Conservation (phyloP, 2,797 vertebrate species). For the Coregonus suidteri region DNA sequence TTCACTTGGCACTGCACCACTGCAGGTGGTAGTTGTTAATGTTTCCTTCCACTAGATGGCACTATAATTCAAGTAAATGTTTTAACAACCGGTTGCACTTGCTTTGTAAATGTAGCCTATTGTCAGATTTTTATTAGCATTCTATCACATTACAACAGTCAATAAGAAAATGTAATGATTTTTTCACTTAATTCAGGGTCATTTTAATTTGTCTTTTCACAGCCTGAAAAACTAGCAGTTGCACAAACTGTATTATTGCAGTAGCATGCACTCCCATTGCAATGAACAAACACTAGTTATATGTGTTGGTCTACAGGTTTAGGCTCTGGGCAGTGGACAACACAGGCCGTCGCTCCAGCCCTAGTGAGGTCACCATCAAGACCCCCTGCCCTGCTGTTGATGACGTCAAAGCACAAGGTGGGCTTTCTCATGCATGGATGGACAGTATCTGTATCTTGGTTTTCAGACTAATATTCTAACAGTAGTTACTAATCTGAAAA, state of each 20-base stretch:
- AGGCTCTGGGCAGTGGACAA: constrained; percentile 96
- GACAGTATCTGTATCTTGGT: background rate
- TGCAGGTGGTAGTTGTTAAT: constrained; percentile 43
- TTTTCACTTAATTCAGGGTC: background rate
- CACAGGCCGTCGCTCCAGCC: constrained; percentile 91
- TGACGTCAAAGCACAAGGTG: constrained; percentile 98
- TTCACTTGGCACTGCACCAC: too few relatives aligned
- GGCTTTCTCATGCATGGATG: constrained; percentile 36
- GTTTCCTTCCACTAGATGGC: constrained; percentile 73
- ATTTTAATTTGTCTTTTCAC: too few relatives aligned
- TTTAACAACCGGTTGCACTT: too few relatives aligned
- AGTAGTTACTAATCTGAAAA: background rate
- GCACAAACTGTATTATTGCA: too few relatives aligned
- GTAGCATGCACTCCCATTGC: too few relatives aligned
- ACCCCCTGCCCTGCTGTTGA: constrained; percentile 95
- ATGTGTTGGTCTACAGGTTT: constrained; percentile 79
- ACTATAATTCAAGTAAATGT: constrained; percentile 66
- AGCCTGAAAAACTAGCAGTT: too few relatives aligned
- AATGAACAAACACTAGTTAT: too few relatives aligned
- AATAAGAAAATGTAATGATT: background rate
- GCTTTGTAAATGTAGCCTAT: background rate
- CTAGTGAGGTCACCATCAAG: constrained; percentile 93
- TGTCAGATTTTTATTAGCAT: too few relatives aligned
- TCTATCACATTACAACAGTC: background rate
- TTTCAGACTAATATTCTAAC: background rate